Base-by-base conservation (phyloP, 2,888 invertebrate species). In the Acleris cristana region DNA sequence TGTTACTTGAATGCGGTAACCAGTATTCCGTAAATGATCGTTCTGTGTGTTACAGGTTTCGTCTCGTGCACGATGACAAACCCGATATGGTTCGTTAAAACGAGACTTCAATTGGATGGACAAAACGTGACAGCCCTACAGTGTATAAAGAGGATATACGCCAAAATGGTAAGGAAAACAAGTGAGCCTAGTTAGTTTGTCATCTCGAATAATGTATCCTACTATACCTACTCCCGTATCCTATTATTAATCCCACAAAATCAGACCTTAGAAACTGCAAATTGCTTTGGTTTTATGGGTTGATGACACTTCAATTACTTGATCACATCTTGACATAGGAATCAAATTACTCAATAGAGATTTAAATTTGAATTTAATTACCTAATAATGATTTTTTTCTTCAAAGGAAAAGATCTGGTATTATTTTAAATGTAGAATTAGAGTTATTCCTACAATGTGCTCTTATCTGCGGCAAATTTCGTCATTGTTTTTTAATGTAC, bases 41-140 rank as follows among this genome's bases (percentile, higher is more conserved):
- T 49, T 19, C n/a, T 26, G 18, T 44, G 53, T 77, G 66, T 87
- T 87, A 71, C 93, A 97, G 97, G 99, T 77, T 98, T 99, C 89
- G 96, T 98, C 74, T 97, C 99, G 34, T 97, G 98, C 84, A 98
- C 99, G 60, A 95, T 96, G 77, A 99, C 99, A 69, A 99, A 99
- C 94, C 99, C 99, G 62, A 99, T 99, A 83, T 99, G 99, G 99
- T 98, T 99, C 88, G 97, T 99, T 69, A 99, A 99, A 93, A 99
- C 99, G 56, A 95, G 99, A 71, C 94, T 99, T 69, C 99, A 99
- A 88, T 94, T 99, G 80, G 98, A 99, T 92, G 95, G 95, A 16
- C 95, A 95, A 76, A 95, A 95, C 78, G 95, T 96, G 84, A 95
- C 96, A 48, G 96, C 97, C 56, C 82, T 95, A 78, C 95, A 98